Base-by-base conservation (phyloP, 2,113 vertebrate species). In the Chloebia gouldiae region DNA sequence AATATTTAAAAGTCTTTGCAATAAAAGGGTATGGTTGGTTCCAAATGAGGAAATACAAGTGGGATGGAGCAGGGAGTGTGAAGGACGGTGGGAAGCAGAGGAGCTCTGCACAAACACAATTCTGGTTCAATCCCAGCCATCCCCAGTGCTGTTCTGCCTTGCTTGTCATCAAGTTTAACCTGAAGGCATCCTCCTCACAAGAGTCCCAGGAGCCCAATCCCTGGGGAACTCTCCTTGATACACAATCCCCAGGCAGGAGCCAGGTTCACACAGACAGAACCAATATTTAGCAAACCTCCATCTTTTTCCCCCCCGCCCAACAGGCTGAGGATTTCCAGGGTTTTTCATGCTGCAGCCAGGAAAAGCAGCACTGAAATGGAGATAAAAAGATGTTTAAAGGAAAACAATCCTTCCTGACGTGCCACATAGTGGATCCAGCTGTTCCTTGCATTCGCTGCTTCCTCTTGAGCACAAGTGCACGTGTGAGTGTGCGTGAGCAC, bases 391-490 rank as follows among this genome's bases (percentile, higher is more conserved):
- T 49, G 20, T 59, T 88, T 78, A 53, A 91, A 89, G 80, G 4
- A 71, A 90, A 91, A 53, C 92, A 94, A 15, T 61, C 84, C 86
- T 64, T 66, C 39, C 57, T 73, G 85, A 75, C 65, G 82, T 61
- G 33, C 54, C 76, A 39, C 82, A 81, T 42, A 59, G 65, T 76
- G 79, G 69, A 71, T 95, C 79, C 96, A 96, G 95, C 91, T 96
- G 91, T 76, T 94, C 51, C 78, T 69, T 63, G 69, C 51, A 57
- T 61, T 90, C 42, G 6, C 39, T 60, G 64, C 79, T 90, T 86
- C 88, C 77, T 84, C 50, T 61, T 49, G 65, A 70, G 87, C 69
- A 68, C 42, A 49, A 53, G 45, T 49, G 65, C 94, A 89, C 9
- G 10, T 94, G 86, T 80, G 91, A 61, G 49, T 82, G 87, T 47